Conservation (phyloP, 92 coral and sea anemone genomes). For the Umimayanthus kanabou region DNA sequence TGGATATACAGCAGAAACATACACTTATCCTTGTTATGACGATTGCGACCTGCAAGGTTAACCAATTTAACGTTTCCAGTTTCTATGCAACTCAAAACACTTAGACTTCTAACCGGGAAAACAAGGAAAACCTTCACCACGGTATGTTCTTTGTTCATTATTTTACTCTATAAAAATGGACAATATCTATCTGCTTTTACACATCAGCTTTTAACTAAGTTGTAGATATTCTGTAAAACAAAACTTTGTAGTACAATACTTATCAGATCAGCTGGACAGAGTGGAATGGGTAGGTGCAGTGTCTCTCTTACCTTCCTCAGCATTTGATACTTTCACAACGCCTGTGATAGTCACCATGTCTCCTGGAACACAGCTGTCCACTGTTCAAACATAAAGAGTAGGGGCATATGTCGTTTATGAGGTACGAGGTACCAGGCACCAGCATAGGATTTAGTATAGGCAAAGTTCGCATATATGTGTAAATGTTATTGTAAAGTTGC, state of each 20-base stretch:
- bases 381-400: conserved; percentile 46
- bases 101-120: background rate
- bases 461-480: background rate
- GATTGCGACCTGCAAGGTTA: conserved; percentile 66
- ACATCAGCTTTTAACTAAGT: background rate
- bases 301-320: conserved; percentile 77
- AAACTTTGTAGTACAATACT: background rate
- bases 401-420: no score
- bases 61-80: background rate
- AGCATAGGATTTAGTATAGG: background rate
- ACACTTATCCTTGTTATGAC: conserved; percentile 88
- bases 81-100: background rate
- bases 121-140: no score
- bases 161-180: no score
- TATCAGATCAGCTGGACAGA: background rate
- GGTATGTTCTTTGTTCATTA: no score
- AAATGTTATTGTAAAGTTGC: no score
- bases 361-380: conserved; percentile 98
- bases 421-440: background rate
- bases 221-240: background rate
- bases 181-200: no score
- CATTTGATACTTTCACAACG: conserved; percentile 79
- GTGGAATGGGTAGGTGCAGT: background rate
- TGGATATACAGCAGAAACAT: conserved; percentile 92
- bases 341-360: conserved; percentile 94